These are phyloP conservation scores for Pipa parva DNA, from an alignment of 2,113 vertebrate species.

Conservation along the genomic window DNA sequence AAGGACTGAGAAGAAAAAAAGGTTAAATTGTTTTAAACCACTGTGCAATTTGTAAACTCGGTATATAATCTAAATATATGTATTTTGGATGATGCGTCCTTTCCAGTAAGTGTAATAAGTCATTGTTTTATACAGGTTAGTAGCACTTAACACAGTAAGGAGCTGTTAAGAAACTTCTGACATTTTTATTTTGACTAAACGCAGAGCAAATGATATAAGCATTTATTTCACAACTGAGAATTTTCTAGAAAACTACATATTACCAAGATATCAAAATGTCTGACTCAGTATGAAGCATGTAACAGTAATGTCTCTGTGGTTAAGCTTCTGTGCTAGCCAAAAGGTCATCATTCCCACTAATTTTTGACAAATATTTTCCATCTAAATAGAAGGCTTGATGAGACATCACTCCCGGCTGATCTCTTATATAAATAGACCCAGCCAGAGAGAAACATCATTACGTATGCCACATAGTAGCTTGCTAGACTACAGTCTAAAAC, in stretches of 20 bases:
- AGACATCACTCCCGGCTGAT: neutral
- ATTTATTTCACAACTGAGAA: neutral
- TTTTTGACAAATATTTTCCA: neutral
- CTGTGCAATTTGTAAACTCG: too few relatives aligned
- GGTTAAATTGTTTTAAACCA: too few relatives aligned
- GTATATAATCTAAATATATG: too few relatives aligned
- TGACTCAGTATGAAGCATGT: neutral
- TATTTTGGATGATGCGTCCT: too few relatives aligned
- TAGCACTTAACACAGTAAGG: too few relatives aligned
- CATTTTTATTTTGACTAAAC: too few relatives aligned
- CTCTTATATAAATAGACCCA: neutral
- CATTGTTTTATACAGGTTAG: too few relatives aligned
- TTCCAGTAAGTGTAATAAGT: too few relatives aligned
- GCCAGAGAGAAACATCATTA: neutral
- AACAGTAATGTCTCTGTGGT: conserved; percentile 2
- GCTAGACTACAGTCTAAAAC: too few relatives aligned
- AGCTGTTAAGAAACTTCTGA: too few relatives aligned
- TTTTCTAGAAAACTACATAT: neutral
- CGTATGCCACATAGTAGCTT: neutral
- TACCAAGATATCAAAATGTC: neutral
- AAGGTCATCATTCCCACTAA: neutral
- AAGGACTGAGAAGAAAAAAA: too few relatives aligned
- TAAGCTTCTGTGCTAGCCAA: neutral
- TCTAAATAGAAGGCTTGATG: neutral
- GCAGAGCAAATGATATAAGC: neutral